A percentile compares a stretch with the other conserved stretches of the same genome.
Evolutionary conservation across 2,113 vertebrate genomes (phyloP).

Genomic region (Cavia aperea): DNA sequence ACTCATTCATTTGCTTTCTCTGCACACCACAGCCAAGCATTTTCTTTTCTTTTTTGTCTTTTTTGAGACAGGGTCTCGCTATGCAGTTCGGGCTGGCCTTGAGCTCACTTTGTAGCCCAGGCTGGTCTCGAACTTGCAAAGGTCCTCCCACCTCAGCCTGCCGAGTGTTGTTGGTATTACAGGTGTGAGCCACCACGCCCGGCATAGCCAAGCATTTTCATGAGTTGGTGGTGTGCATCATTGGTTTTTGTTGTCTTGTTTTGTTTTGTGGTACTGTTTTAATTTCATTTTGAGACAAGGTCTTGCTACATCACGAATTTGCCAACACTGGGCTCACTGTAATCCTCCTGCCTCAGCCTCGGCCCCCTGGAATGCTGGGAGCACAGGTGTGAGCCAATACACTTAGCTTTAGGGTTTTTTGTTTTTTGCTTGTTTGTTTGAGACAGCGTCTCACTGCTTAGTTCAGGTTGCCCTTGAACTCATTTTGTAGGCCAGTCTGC

Average conservation of each 20-base stretch:
- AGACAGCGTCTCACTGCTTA: not conserved
- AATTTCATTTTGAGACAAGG: not conserved
- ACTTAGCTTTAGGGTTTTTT: not conserved
- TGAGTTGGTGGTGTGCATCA: not conserved
- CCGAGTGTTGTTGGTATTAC: too few relatives aligned
- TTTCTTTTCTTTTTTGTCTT: not conserved
- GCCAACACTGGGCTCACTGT: not conserved
- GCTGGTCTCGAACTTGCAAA: too few relatives aligned
- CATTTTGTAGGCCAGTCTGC: not conserved
- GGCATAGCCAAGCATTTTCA: not conserved
- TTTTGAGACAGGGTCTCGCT: too few relatives aligned
- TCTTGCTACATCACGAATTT: not conserved
- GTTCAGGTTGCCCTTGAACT: not conserved
- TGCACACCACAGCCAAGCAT: not conserved
- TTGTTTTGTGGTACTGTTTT: not conserved
- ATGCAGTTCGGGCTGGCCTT: too few relatives aligned
- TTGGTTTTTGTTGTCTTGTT: not conserved
- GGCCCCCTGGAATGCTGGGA: not conserved
- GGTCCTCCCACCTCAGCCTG: too few relatives aligned
- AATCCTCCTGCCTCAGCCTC: not conserved
- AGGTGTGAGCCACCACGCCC: too few relatives aligned
- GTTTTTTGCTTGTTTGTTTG: not conserved
- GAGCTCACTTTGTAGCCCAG: too few relatives aligned
- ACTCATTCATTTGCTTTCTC: not conserved
- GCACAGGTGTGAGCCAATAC: not conserved